Evolutionary conservation across 2,797 vertebrate genomes (phyloP).

Genomic region (Uromys caudimaculatus): DNA sequence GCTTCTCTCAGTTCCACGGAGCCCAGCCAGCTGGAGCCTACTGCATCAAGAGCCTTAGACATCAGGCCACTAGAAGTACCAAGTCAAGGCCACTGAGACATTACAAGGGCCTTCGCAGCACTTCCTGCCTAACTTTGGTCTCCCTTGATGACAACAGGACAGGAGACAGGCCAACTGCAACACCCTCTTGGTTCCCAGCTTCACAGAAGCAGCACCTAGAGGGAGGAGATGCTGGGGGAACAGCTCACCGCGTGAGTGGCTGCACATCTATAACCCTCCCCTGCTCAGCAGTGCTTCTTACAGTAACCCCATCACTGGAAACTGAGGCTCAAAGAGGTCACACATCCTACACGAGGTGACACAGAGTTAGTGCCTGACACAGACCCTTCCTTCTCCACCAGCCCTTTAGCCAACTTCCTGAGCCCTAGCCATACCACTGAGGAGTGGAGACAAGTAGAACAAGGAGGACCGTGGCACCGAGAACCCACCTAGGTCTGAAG

Average conservation of each 20-base stretch:
- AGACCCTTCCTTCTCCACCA: not conserved
- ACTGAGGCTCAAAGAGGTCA: not conserved
- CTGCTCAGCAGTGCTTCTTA: not conserved
- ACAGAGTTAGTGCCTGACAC: not conserved
- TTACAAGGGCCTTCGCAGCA: not conserved
- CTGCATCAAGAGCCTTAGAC: not conserved
- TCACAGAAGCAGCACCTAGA: not conserved
- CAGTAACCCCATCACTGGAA: not conserved
- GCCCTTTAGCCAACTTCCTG: not conserved
- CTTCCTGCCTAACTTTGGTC: not conserved
- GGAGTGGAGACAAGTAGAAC: not conserved
- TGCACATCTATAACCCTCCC: not conserved
- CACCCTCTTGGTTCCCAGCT: not conserved
- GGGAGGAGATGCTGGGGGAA: not conserved
- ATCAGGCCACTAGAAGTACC: not conserved
- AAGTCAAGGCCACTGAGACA: not conserved
- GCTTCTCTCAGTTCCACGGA: not conserved
- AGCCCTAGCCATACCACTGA: not conserved
- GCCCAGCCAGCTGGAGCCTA: not conserved
- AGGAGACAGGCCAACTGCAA: not conserved
- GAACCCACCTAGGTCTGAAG: not conserved
- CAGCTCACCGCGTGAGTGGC: not conserved
- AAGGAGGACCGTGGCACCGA: not conserved
- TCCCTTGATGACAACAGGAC: not conserved
- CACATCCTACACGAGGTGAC: not conserved